Percentiles rank a stretch among this genome's conserved stretches.
These are phyloP conservation scores for Ambastaia sidthimunki DNA, from an alignment of 2,797 vertebrate genomes.

Conservation along the genomic window DNA sequence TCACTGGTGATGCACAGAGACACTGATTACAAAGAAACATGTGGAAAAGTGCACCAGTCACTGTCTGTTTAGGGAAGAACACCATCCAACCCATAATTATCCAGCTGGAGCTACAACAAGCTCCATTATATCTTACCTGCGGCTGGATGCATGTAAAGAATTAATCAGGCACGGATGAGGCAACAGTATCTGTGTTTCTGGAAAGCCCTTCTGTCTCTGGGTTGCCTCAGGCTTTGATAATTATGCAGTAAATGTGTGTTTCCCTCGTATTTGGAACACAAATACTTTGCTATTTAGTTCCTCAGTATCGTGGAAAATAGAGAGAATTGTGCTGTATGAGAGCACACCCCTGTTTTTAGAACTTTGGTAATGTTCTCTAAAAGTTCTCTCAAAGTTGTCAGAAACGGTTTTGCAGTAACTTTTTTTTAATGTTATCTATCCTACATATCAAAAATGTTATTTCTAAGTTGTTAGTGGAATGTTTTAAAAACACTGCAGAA, in stretches of 20 bases:
- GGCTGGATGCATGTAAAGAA: slow-evolving; percentile 56
- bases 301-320: slow-evolving; percentile 22
- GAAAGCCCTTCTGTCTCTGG: slow-evolving; percentile 57
- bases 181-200: slow-evolving; percentile 53
- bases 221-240: slow-evolving; percentile 54
- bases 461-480: no score
- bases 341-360: neutral
- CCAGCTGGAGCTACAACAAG: slow-evolving; percentile 56
- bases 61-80: slow-evolving; percentile 46
- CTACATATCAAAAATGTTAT: no score
- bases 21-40: slow-evolving; percentile 56
- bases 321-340: slow-evolving; percentile 7
- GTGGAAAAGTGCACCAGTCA: slow-evolving; percentile 51
- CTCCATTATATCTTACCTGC: slow-evolving; percentile 58
- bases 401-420: no score
- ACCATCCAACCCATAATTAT: slow-evolving; percentile 54
- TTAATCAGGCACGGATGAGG: slow-evolving; percentile 53
- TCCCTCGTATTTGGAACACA: slow-evolving; percentile 50
- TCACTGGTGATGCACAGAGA: slow-evolving; percentile 31
- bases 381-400: no score
- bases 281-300: slow-evolving; percentile 50
- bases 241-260: slow-evolving; percentile 54
- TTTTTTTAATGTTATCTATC: no score
- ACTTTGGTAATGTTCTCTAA: no score
- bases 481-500: no score